Evolutionary conservation across 2,888 invertebrate genomes (phyloP), one percentile per base, ranked within the genome.

Genomic region (Exocentrus adspersus): DNA sequence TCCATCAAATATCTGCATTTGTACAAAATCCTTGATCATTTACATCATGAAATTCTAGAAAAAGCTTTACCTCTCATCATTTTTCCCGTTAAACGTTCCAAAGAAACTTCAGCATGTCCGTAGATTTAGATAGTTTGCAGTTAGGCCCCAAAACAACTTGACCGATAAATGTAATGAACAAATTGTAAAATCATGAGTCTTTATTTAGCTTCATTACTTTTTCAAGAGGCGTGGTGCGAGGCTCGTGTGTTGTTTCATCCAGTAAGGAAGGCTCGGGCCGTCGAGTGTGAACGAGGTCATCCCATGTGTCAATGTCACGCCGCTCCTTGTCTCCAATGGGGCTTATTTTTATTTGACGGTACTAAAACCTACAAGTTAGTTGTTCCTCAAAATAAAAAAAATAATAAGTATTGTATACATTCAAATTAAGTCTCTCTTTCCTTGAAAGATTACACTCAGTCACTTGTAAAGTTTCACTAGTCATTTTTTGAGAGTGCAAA

Each of bases 341-440:
- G 78, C 79, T 80, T 77, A 75, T 77, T 80, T 80, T 81, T 78
- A 76, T 74, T 78, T 81, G 74, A 80, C 79, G 80, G 80, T 81
- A 81, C 80, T 77, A 75, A 62, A 68, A 64, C 61, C 75, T 77
- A 78, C 74, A 79, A 78, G 72, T 78, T 78, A 77, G 76, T 77
- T 76, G 72, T 54, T 54, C 43, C 48, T 54, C 43, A 54, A 54
- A 37, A 43, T 54, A 43, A 54, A 30, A 54, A 42, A 21, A 43
- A 54, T 41, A n/a, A 54, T 54, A 54, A 54, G 54, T 54, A 54
- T 53, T 54, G 54, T 42, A 54, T 54, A 17, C 54, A 54, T 42
- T 54, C 54, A 54, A 17, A 24, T 54, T 43, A 54, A 30, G 43
- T 43, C 43, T 43, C 52, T 41, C 37, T 42, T 28, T 48, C 48